Evolutionary conservation across 2,113 vertebrate genomes (phyloP).

Genomic region (Phyllostomus discolor): DNA sequence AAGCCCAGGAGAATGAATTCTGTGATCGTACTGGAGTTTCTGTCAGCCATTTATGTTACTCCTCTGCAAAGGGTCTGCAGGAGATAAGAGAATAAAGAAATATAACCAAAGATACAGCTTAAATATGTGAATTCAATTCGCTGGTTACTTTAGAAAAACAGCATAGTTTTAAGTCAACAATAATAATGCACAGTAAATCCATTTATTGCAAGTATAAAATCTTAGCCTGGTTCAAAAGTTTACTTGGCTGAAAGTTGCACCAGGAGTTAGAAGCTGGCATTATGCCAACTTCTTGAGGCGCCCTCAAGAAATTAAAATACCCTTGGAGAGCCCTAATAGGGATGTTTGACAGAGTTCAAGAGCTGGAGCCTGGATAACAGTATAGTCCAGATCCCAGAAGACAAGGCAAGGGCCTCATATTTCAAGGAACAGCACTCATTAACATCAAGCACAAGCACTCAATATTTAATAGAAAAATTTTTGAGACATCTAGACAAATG

Average conservation of each 20-base stretch:
- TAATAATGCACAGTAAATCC: neutral
- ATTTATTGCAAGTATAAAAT: neutral
- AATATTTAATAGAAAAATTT: neutral
- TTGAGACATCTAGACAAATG: neutral
- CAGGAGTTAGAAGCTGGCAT: neutral
- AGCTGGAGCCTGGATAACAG: fast-evolving
- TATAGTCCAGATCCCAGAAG: neutral
- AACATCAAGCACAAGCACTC: neutral
- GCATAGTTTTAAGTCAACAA: neutral
- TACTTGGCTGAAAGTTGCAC: neutral
- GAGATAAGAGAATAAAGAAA: neutral
- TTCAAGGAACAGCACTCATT: neutral
- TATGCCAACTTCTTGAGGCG: neutral
- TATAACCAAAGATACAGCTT: neutral
- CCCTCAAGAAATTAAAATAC: neutral
- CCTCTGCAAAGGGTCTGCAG: neutral
- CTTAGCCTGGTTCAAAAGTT: neutral
- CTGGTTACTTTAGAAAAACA: neutral
- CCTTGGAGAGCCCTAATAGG: neutral
- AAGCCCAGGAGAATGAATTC: slow-evolving; percentile 54
- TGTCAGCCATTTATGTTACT: neutral
- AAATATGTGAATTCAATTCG: neutral
- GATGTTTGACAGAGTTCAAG: neutral
- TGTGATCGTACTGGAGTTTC: neutral
- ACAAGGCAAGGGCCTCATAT: neutral